Conservation (phyloP, 2,888 invertebrate genomes). For the Serripes groenlandicus region DNA sequence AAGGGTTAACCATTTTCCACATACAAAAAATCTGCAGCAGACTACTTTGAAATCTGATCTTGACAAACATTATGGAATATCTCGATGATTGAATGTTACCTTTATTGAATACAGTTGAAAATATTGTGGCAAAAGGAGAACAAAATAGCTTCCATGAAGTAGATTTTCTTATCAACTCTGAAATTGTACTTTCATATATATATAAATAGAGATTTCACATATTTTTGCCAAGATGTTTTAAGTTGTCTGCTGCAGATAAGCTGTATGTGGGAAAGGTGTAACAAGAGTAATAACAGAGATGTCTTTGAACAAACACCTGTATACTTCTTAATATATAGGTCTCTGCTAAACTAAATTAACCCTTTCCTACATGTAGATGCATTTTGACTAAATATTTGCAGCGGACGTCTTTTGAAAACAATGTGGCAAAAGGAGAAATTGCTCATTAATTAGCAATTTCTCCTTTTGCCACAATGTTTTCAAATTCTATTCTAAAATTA, state of each 20-base stretch:
- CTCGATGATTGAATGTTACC: not conserved
- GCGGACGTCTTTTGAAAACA: not conserved
- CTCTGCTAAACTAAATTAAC: not conserved
- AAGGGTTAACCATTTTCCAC: not conserved
- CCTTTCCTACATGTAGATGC: not conserved
- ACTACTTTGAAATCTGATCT: not conserved
- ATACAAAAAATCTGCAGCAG: not conserved
- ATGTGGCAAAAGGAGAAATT: not conserved
- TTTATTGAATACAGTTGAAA: not conserved
- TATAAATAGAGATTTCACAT: too few relatives aligned
- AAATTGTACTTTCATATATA: too few relatives aligned
- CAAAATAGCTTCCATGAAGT: too few relatives aligned
- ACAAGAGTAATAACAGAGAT: too few relatives aligned
- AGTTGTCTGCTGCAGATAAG: too few relatives aligned
- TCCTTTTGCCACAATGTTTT: not conserved
- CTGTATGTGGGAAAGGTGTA: too few relatives aligned
- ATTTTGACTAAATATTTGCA: not conserved
- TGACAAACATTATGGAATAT: not conserved
- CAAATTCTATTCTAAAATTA: not conserved
- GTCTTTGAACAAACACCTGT: too few relatives aligned
- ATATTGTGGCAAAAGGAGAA: not conserved
- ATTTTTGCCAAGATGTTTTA: too few relatives aligned
- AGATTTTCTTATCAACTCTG: too few relatives aligned
- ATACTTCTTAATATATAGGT: too few relatives aligned
- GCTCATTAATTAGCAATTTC: not conserved